A percentile compares a stretch with the other conserved stretches of the same genome.
Conservation (phyloP, 2,797 vertebrate genomes). For the Centroberyx gerrardi region DNA sequence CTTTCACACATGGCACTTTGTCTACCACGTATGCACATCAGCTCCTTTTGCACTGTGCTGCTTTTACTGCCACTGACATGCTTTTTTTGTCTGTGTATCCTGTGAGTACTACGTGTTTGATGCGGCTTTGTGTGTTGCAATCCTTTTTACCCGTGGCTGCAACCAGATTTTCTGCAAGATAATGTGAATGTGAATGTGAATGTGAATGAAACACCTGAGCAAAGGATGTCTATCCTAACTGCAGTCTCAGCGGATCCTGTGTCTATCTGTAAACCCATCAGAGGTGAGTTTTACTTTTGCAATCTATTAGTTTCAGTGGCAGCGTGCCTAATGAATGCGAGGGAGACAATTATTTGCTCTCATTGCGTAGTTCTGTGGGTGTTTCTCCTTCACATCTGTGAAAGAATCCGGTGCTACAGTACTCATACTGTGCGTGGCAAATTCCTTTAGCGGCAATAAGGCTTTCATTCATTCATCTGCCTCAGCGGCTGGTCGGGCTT, state of each 20-base stretch:
- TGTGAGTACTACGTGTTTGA: neutral
- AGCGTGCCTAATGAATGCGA: too few relatives aligned
- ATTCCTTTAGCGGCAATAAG: neutral
- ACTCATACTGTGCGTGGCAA: too few relatives aligned
- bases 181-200: neutral
- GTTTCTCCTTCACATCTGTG: too few relatives aligned
- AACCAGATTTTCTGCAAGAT: neutral
- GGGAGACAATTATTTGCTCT: too few relatives aligned
- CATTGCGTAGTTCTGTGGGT: too few relatives aligned
- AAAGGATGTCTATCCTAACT: too few relatives aligned
- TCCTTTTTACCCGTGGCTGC: neutral
- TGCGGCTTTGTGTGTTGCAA: neutral
- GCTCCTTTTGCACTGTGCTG: neutral
- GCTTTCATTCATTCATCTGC: conserved; percentile 34
- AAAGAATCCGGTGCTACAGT: too few relatives aligned
- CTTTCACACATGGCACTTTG: neutral
- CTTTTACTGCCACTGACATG: neutral
- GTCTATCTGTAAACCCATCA: too few relatives aligned
- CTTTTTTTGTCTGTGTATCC: neutral
- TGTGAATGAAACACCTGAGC: too few relatives aligned
- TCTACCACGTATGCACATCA: neutral
- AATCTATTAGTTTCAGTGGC: too few relatives aligned
- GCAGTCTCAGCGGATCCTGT: too few relatives aligned
- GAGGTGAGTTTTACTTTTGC: too few relatives aligned
- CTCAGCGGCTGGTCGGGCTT: neutral